phyloP scores from a whole-genome alignment of 2,888 invertebrate genomes.

The Drosophila lacicola region DNA sequence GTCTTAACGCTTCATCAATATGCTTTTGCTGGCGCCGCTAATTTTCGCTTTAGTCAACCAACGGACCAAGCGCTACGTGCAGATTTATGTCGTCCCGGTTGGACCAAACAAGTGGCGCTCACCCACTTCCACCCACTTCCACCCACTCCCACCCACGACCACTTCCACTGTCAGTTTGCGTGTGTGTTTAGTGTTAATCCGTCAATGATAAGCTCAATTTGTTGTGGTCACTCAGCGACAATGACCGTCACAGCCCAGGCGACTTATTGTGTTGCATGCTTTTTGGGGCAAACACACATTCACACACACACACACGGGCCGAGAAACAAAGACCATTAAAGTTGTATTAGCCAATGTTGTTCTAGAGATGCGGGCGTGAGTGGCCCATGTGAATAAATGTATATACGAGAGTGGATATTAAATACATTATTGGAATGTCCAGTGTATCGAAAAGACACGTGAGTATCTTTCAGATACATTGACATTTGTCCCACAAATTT shows the following conservation, averaged over 20 bases:
- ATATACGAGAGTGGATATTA: neutral
- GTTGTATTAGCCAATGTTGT: constrained; percentile 58
- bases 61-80: constrained; percentile 61
- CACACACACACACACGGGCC: neutral
- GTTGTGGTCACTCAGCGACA: constrained; percentile 78
- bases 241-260: constrained; percentile 46
- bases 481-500: too few species aligned
- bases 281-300: constrained; percentile 15
- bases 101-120: constrained; percentile 51
- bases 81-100: constrained; percentile 60
- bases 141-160: constrained; percentile 2
- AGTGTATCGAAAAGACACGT: neutral
- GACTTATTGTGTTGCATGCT: constrained; percentile 59
- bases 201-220: constrained; percentile 83
- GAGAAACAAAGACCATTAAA: constrained; percentile 61
- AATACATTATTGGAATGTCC: neutral
- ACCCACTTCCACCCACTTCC: neutral
- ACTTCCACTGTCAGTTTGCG: constrained; percentile 27
- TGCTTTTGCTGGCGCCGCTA: constrained; percentile 72
- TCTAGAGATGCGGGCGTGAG: constrained; percentile 58
- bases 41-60: constrained; percentile 70
- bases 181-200: constrained; percentile 80
- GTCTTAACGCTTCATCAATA: constrained; percentile 78
- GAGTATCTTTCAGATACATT: neutral
- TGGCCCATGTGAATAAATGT: neutral